Conservation (phyloP, 2,797 vertebrate species). For the Coranthus polyacanthus region DNA sequence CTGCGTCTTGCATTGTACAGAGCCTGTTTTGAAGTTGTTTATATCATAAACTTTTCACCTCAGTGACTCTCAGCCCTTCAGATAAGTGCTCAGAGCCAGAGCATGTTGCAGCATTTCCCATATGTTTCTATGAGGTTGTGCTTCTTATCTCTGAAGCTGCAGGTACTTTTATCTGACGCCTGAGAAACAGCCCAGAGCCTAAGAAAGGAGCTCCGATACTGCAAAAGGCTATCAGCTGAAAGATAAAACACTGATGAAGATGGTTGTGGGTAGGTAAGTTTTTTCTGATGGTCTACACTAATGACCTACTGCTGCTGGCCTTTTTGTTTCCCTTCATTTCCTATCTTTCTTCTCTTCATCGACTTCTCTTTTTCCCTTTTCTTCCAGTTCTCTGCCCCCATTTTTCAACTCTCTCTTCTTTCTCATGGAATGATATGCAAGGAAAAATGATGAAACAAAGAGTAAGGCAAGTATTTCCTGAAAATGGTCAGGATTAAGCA, state of each 20-base stretch:
- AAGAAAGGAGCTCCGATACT: background rate
- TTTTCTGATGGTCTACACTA: background rate
- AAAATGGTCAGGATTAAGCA: no score
- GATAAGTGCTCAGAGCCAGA: slow-evolving; percentile 19
- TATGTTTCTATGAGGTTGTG: slow-evolving; percentile 2
- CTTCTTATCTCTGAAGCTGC: slow-evolving; percentile 12
- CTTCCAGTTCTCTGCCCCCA: background rate
- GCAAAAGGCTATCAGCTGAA: background rate
- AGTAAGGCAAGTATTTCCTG: no score
- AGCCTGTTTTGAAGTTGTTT: background rate
- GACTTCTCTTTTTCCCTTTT: background rate
- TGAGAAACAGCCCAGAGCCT: background rate
- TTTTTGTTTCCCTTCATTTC: background rate
- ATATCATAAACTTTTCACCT: slow-evolving; percentile 20
- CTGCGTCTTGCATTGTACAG: background rate
- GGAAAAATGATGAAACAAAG: no score
- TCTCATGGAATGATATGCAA: background rate
- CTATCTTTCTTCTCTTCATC: background rate
- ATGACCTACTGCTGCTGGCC: background rate
- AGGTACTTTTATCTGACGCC: slow-evolving; percentile 15
- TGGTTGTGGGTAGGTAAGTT: background rate
- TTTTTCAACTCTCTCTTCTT: background rate
- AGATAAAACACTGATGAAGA: slow-evolving; percentile 3
- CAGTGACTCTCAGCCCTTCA: slow-evolving; percentile 9
- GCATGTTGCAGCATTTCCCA: background rate